phyloP scores from a whole-genome alignment of 2,888 invertebrate species.

The Dryobotodes eremita region DNA sequence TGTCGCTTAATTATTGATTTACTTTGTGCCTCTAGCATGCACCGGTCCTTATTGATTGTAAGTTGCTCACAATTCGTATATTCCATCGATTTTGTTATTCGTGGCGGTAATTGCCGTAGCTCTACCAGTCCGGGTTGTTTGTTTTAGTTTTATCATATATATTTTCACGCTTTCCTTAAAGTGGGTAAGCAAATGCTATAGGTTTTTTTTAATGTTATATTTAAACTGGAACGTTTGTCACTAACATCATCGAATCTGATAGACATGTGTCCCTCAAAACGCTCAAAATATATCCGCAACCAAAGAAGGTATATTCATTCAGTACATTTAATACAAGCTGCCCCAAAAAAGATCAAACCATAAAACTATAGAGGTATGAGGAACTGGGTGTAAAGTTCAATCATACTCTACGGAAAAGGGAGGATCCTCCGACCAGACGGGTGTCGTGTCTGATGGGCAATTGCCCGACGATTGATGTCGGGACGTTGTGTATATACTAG shows the following conservation, averaged over 20 bases:
- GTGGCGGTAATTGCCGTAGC: conserved; percentile 26
- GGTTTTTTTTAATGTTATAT: neutral
- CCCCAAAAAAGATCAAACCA: neutral
- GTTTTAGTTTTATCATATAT: conserved; percentile 3
- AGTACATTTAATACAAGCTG: neutral
- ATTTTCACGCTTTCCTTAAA: neutral
- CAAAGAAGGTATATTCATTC: neutral
- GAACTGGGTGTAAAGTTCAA: too few species aligned
- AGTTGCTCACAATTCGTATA: conserved; percentile 46
- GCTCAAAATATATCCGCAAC: neutral
- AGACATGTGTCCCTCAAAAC: neutral
- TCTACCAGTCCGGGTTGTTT: conserved; percentile 3
- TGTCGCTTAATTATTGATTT: too few species aligned
- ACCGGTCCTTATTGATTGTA: conserved; percentile 46
- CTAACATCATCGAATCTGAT: neutral
- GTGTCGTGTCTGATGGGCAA: too few species aligned
- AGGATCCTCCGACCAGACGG: too few species aligned
- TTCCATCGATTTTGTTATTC: conserved; percentile 54
- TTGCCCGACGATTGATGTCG: too few species aligned
- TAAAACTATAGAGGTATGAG: too few species aligned
- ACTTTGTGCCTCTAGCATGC: conserved; percentile 16
- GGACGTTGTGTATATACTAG: too few species aligned
- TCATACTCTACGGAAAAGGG: too few species aligned
- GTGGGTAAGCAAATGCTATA: neutral
- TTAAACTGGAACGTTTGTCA: neutral